Evolutionary conservation across 2,888 invertebrate genomes (phyloP).

Genomic region (Smittia aterrima): DNA sequence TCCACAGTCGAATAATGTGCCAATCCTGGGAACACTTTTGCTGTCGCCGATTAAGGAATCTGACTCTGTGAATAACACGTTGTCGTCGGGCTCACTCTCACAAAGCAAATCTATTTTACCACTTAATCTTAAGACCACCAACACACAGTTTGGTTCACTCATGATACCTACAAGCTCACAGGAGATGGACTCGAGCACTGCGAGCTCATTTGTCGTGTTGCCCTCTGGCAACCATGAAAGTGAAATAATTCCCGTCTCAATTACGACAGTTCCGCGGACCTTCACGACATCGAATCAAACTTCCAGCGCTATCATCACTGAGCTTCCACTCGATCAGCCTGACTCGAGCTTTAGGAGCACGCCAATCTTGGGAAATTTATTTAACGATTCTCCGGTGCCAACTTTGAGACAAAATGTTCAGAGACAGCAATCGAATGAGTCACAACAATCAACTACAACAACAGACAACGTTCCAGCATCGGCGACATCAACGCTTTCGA

Average conservation of each 20-base stretch:
- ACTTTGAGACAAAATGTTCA: not conserved
- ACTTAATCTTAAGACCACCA: slow-evolving; percentile 57
- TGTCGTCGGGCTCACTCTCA: slow-evolving; percentile 70
- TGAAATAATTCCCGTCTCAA: slow-evolving; percentile 26
- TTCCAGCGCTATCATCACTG: slow-evolving; percentile 2
- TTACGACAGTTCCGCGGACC: slow-evolving; percentile 24
- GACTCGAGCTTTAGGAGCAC: not conserved
- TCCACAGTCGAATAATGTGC: slow-evolving; percentile 56
- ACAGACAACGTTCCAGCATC: slow-evolving; percentile 3
- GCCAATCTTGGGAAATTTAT: not conserved
- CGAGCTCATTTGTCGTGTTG: slow-evolving; percentile 29
- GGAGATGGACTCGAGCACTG: not conserved
- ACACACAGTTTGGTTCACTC: slow-evolving; percentile 36
- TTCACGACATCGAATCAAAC: not conserved
- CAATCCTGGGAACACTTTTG: slow-evolving; percentile 72
- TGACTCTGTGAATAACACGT: slow-evolving; percentile 73
- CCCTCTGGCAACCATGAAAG: not conserved
- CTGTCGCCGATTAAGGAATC: slow-evolving; percentile 82
- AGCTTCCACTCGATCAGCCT: slow-evolving; percentile 23
- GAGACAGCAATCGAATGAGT: slow-evolving; percentile 20
- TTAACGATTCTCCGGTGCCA: not conserved
- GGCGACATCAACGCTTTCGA: slow-evolving; percentile 26
- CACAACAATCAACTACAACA: not conserved
- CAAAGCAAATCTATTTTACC: slow-evolving; percentile 75
- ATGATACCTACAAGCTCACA: slow-evolving; percentile 14